Evolutionary conservation across 2,113 vertebrate genomes (phyloP).

Genomic region (Plecturocebus donacophilus): DNA sequence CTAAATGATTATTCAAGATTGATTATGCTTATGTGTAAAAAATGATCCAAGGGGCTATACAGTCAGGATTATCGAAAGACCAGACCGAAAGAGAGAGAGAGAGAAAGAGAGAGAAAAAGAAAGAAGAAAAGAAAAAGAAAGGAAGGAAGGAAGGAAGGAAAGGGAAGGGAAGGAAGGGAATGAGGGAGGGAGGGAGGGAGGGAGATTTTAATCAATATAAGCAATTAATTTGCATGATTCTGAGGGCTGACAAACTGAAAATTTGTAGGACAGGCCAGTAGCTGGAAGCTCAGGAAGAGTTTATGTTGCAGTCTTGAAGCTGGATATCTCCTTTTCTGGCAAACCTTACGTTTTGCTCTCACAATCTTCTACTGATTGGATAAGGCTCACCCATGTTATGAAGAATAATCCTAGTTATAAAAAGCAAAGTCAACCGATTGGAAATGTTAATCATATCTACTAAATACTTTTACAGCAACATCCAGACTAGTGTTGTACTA

Average conservation of each 20-base stretch:
- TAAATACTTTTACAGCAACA: background rate
- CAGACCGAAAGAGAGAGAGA: background rate
- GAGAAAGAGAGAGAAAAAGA: background rate
- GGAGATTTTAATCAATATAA: background rate
- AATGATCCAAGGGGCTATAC: background rate
- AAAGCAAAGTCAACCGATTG: background rate
- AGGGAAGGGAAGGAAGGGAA: too few species aligned
- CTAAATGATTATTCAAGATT: background rate
- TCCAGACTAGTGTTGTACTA: background rate
- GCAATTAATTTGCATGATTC: too few species aligned
- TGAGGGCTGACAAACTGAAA: background rate
- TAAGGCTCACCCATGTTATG: background rate
- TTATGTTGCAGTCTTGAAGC: background rate
- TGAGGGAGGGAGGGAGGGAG: too few species aligned
- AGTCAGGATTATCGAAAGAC: background rate
- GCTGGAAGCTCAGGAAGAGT: background rate
- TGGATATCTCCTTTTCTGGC: too few species aligned
- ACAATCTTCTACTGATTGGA: rapidly evolving
- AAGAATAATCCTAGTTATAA: background rate
- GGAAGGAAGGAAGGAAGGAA: too few species aligned
- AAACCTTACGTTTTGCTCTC: background rate
- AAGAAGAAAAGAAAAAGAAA: background rate
- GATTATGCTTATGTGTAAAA: background rate
- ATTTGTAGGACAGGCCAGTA: background rate
- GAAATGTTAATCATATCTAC: background rate